phyloP scores from a whole-genome alignment of 2,888 invertebrate species.

The Syritta pipiens region DNA sequence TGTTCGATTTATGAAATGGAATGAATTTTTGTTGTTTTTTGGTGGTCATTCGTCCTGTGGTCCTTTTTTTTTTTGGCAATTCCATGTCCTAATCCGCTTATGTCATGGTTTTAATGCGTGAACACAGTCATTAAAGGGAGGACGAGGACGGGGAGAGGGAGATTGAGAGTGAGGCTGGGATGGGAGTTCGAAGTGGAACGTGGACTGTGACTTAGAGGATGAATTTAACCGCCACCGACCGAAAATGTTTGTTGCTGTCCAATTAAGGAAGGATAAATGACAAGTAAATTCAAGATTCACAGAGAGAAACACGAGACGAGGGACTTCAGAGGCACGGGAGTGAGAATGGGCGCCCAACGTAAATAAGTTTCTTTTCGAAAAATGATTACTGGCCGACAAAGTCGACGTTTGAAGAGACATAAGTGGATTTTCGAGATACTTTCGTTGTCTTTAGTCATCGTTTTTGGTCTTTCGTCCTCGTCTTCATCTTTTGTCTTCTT shows the following conservation, averaged over 20 bases:
- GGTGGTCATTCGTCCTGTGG: conserved; percentile 6
- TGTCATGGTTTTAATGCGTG: conserved; percentile 67
- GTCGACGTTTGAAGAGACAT: conserved; percentile 53
- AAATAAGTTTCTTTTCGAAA: conserved; percentile 21
- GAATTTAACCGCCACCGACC: conserved; percentile 38
- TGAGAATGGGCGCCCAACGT: conserved; percentile 10
- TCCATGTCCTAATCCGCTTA: conserved; percentile 63
- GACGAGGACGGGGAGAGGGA: background rate
- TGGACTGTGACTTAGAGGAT: background rate
- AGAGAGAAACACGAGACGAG: background rate
- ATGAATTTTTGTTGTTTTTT: conserved; percentile 21
- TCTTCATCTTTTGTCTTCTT: background rate
- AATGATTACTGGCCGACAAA: conserved; percentile 46
- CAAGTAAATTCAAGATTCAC: conserved; percentile 58
- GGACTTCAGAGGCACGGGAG: conserved; percentile 39
- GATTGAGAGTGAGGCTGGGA: background rate
- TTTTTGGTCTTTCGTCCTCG: background rate
- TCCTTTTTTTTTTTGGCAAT: conserved; percentile 14
- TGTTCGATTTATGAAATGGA: conserved; percentile 66
- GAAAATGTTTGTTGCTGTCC: conserved; percentile 59
- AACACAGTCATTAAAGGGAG: conserved; percentile 50
- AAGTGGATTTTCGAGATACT: conserved; percentile 38
- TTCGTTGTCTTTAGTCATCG: background rate
- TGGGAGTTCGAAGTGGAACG: too few species aligned
- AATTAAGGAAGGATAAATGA: conserved; percentile 66